Conservation (phyloP, 2,797 vertebrate species). For the Paguma larvata region DNA sequence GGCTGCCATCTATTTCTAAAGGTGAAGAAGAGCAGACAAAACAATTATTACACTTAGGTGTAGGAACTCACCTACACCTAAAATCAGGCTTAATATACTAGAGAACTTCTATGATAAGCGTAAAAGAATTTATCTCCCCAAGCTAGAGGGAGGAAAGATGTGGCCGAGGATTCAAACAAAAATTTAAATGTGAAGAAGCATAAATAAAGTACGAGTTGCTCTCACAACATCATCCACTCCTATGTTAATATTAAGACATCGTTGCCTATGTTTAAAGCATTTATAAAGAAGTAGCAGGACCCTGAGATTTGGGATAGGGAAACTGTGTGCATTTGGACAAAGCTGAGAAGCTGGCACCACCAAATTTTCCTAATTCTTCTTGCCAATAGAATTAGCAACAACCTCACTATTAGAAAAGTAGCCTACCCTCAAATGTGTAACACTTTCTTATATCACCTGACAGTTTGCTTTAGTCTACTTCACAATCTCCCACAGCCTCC, state of each 20-base stretch:
- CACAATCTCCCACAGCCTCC: not conserved
- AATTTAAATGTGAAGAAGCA: not conserved
- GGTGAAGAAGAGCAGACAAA: not conserved
- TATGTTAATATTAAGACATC: not conserved
- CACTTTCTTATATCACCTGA: not conserved
- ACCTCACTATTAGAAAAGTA: not conserved
- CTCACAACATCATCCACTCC: not conserved
- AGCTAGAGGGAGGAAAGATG: not conserved
- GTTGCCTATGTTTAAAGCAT: not conserved
- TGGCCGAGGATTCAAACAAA: not conserved
- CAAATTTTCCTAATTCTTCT: not conserved
- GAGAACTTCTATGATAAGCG: not conserved
- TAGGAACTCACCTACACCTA: not conserved
- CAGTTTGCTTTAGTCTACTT: not conserved
- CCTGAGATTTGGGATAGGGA: not conserved
- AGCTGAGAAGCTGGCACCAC: not conserved
- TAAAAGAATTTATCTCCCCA: not conserved
- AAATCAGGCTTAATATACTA: not conserved
- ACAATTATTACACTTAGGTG: not conserved
- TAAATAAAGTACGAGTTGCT: not conserved
- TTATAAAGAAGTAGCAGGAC: not conserved
- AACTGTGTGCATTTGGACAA: not conserved
- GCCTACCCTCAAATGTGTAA: not conserved
- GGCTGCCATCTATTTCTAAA: not conserved
- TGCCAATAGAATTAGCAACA: not conserved